These are phyloP conservation scores for Palythoa caribaeorum DNA, from an alignment of 92 coral and sea anemone species.

Conservation along the genomic window DNA sequence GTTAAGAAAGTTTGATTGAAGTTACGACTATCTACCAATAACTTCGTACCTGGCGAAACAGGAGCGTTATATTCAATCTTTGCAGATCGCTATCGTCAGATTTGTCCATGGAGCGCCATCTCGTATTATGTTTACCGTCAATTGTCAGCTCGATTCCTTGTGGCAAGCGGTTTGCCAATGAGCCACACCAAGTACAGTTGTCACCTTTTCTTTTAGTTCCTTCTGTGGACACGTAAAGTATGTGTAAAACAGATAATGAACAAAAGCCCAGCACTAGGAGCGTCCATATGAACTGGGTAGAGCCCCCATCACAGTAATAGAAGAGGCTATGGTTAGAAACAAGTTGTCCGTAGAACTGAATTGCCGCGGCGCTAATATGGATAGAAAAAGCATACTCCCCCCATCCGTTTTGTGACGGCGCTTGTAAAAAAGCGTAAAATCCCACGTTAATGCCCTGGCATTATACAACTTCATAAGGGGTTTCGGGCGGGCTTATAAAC, in stretches of 20 bases:
- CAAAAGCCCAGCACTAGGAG: background rate
- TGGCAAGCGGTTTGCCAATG: background rate
- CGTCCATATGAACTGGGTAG: no score
- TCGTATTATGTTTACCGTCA: constrained; percentile 35
- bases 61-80: constrained; percentile 14
- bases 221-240: background rate
- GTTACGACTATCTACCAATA: background rate
- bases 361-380: no score
- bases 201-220: background rate
- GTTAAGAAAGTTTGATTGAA: background rate
- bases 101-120: constrained; percentile 33
- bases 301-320: no score
- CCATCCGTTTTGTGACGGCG: no score
- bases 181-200: constrained; percentile 22
- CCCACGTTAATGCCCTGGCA: no score
- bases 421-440: no score
- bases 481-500: no score
- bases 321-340: no score
- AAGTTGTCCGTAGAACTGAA: no score
- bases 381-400: no score
- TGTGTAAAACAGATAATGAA: background rate
- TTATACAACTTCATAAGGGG: no score
- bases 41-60: constrained; percentile 33
- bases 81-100: constrained; percentile 19
- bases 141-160: constrained; percentile 14